These are phyloP conservation scores for Hypomesus transpacificus DNA, from an alignment of 2,113 vertebrate species.

Conservation along the genomic window DNA sequence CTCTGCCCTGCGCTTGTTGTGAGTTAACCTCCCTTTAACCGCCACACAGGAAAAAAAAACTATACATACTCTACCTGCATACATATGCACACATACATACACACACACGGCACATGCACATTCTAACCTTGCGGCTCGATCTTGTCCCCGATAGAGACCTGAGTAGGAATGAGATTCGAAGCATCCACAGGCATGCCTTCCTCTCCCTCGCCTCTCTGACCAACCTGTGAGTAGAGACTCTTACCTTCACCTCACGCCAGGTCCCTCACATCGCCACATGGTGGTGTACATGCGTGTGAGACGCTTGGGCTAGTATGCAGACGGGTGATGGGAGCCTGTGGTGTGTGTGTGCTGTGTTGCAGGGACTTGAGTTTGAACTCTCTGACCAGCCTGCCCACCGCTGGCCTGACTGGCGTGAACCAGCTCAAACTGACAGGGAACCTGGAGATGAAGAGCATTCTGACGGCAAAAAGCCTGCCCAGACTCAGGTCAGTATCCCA, in stretches of 20 bases:
- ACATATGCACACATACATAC: not conserved
- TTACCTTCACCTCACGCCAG: too few species aligned
- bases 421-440: conserved; percentile 93
- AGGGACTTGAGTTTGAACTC: conserved; percentile 91
- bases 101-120: not conserved
- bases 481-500: conserved; percentile 80
- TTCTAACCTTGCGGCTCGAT: not conserved
- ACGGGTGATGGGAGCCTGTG: too few species aligned
- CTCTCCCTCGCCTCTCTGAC: conserved; percentile 77
- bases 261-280: too few species aligned
- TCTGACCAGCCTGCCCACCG: conserved; percentile 77
- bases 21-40: conserved; percentile 61
- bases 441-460: conserved; percentile 79
- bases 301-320: too few species aligned
- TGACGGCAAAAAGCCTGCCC: conserved; percentile 81
- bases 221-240: conserved; percentile 85
- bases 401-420: conserved; percentile 81
- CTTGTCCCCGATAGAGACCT: conserved; percentile 80
- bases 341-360: conserved; percentile 16
- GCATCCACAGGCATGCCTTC: conserved; percentile 86
- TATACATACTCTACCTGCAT: too few species aligned
- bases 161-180: conserved; percentile 86
- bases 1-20: conserved; percentile 83
- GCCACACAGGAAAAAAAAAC: not conserved
- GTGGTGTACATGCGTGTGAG: too few species aligned